Base-by-base conservation (phyloP, 2,888 invertebrate genomes). In the Operophtera brumata region DNA sequence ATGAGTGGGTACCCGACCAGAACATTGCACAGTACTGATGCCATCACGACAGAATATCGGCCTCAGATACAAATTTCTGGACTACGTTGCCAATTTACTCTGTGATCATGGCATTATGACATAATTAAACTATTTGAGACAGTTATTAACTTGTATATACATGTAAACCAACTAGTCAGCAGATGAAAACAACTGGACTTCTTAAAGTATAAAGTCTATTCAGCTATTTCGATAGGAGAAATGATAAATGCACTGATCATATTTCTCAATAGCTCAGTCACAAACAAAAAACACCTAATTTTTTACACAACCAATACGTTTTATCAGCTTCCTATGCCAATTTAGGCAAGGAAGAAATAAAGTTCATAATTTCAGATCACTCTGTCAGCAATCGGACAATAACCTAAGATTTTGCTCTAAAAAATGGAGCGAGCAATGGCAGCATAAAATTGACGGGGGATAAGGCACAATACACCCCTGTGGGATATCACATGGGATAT, bases 1-100 rank as follows among this genome's bases (percentile, higher is more conserved):
- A 55, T 51, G 51, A 52, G 52, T 51, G 47, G 50, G 51, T 59
- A 55, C 50, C 57, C 57, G 45, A 57, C 57, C 57, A 57, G 57
- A 57, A 57, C 57, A 45, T 57, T 45, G 48, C 48, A 48, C 41
- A 30, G 37, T 34, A 52, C 52, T 48, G 45, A 48, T 13, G 35
- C 25, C 35, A 32, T 51, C 36, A 47, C 14, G 20, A 47, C 6
- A 47, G 41, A 57, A 57, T 53, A 37, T 39, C 28, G 42, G 42
- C 44, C 30, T 20, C 43, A 44, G 44, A 47, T 47, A 56, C 44
- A 56, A 56, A 47, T 30, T 37, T 11, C 25, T 35, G 34, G 20
- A 25, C 32, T 32, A 44, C 51, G 40, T 10, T 35, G 32, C 41
- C 52, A 45, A 42, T 26, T 42, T 57, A 52, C 48, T 32, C 36